Base-by-base conservation (phyloP, 2,797 vertebrate species). In the Rachycentron canadum region DNA sequence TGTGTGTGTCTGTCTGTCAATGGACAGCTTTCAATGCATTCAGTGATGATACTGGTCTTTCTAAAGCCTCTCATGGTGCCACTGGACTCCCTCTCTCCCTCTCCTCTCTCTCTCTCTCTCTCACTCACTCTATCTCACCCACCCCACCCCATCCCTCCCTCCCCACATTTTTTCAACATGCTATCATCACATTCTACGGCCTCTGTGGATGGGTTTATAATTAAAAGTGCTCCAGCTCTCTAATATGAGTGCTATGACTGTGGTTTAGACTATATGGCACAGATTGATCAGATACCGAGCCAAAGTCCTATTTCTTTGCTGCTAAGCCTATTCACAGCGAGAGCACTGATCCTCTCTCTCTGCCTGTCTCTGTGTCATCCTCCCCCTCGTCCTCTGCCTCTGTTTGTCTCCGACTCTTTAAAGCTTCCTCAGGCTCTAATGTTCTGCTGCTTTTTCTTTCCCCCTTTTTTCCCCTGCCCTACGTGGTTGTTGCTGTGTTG, bases 221-320 rank as follows among this genome's bases (percentile, higher is more conserved):
- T 95, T 93, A 94, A 94, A 92, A 86, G 85, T 78, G 74, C 75
- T 81, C 69, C 57, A 60, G 62, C 84, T 76, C 77, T 83, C 87
- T 86, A 82, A 90, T 84, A 81, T 72, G 86, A 81, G 67, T 80
- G 72, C 21, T 82, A 45, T 76, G 73, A 69, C 88, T 90, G 83
- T 88, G 92, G 90, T 91, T 92, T 82, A 68, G 61, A 86, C 73
- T 75, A 32, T 67, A 72, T 67, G 53, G 72, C 49, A 43, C 74
- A 90, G 82, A 93, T 91, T 81, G 88, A 91, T 89, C 91, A 83
- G 93, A 93, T 94, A 92, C 88, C 77, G 59, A 84, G 85, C 75
- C 67, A 79, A 84, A 90, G 86, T 83, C 84, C 81, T 82, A 83
- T 90, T 93, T 85, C 86, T 85, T 69, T 47, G n/a, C 76, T 77